Conservation (phyloP, 2,113 vertebrate species). For the Sapayoa aenigma region DNA sequence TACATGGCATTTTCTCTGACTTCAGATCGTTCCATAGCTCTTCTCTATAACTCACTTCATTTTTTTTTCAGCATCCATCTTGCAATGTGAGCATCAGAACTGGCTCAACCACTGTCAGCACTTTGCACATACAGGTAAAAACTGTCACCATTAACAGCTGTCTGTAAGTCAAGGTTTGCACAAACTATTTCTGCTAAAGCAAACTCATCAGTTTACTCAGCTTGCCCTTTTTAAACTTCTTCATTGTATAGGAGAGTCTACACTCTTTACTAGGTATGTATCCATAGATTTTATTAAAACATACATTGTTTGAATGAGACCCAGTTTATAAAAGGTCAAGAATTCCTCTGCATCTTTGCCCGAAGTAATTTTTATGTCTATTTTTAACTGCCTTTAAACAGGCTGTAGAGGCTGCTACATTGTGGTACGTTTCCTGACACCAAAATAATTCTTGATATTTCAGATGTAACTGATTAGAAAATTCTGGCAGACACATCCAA, state of each 20-base stretch:
- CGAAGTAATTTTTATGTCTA: not conserved
- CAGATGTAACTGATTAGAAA: not conserved
- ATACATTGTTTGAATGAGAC: not conserved
- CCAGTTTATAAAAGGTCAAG: not conserved
- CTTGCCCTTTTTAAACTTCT: not conserved
- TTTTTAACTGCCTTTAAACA: slow-evolving; percentile 16
- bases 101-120: not conserved
- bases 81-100: not conserved
- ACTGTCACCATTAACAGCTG: not conserved
- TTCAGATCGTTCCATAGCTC: not conserved
- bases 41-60: not conserved
- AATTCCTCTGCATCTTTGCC: not conserved
- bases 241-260: not conserved
- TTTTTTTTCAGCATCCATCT: not conserved
- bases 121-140: not conserved
- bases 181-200: not conserved
- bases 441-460: not conserved
- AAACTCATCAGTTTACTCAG: not conserved
- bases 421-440: not conserved
- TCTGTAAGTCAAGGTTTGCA: not conserved
- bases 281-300: not conserved
- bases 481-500: not conserved
- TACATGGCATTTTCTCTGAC: not conserved
- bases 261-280: not conserved
- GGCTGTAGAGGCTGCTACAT: not conserved